Evolutionary conservation across 2,888 invertebrate species (phyloP).

Genomic region (Lepidocyrtinus sp.): DNA sequence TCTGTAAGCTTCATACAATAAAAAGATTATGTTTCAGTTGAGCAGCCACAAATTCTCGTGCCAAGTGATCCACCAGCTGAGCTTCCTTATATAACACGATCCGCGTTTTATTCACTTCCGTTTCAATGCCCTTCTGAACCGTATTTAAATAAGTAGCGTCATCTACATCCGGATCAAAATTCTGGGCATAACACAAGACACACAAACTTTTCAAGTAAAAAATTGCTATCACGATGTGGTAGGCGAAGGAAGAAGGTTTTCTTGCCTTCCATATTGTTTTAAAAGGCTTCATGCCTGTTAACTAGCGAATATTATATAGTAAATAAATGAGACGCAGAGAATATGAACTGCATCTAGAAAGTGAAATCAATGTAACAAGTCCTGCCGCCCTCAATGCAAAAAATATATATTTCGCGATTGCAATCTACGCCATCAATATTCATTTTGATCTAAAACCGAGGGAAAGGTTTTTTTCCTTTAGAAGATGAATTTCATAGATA

Average conservation of each 20-base stretch:
- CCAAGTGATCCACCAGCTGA: conserved; percentile 56
- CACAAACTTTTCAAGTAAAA: conserved; percentile 6
- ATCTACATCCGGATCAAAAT: conserved; percentile 52
- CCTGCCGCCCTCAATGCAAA: too few relatives aligned
- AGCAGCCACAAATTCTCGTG: conserved; percentile 67
- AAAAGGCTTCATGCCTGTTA: conserved; percentile 26
- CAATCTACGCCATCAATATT: too few relatives aligned
- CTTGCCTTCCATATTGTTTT: conserved; percentile 44
- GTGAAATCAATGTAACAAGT: conserved; percentile 11
- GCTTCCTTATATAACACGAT: conserved; percentile 62
- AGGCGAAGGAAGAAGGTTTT: conserved; percentile 27
- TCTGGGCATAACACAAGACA: conserved; percentile 21
- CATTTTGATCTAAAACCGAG: too few relatives aligned
- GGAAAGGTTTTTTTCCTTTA: too few relatives aligned
- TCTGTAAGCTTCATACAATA: conserved; percentile 51
- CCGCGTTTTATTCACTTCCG: conserved; percentile 63
- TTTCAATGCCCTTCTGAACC: conserved; percentile 53
- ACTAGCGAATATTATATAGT: not conserved
- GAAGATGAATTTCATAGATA: too few relatives aligned
- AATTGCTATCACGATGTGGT: not conserved
- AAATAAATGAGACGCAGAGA: conserved; percentile 49
- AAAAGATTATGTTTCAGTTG: conserved; percentile 69
- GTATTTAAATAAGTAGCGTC: conserved; percentile 64
- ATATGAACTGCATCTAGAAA: conserved; percentile 38
- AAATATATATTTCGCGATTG: too few relatives aligned